Base-by-base conservation (phyloP, 2,113 vertebrate genomes). In the Sorex fumeus region DNA sequence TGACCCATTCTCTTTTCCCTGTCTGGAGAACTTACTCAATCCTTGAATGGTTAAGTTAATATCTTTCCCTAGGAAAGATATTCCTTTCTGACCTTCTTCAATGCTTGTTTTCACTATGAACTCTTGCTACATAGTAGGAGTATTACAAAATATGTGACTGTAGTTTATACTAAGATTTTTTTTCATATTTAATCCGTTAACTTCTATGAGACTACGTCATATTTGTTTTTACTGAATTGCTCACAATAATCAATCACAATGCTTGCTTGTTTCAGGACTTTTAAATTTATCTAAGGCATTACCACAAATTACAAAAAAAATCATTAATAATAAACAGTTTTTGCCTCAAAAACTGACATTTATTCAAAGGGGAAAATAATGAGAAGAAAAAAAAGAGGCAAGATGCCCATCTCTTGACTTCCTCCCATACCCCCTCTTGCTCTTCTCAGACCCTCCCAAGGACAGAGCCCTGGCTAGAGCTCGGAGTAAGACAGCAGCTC, bases 321-420 rank as follows among this genome's bases (percentile, higher is more conserved):
- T 47, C 45, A 47, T 47, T 47, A 47, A 47, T 11, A 47, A 11
- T 7, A 47, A 47, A 47, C n/a, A n/a, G n/a, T n/a, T 95, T 95
- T 96, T 97, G 96, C 96, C 97, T 96, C 96, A 96, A 96, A 97
- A 97, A 97, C 96, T 97, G 97, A 97, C 97, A 96, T 97, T 97
- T 97, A 97, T 97, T 97, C 96, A 97, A 97, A 97, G 94, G 67
- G 92, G 92, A 90, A 21, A 21, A 64, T 23, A 47, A 23, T 25
- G 43, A 15, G n/a, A n/a, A n/a, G n/a, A n/a, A n/a, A 32, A 85
- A 88, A 86, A 94, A 92, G 96, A 84, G 91, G 95, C 94, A 95
- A 97, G 96, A 96, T 96, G 95, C 93, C 96, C 96, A 96, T 97
- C 96, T 96, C 96, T 93, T 91, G 92, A 77, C 91, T 96, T 94